These are phyloP conservation scores for Protobothrops flavoviridis DNA, from an alignment of 2,113 vertebrate genomes.

Conservation along the genomic window DNA sequence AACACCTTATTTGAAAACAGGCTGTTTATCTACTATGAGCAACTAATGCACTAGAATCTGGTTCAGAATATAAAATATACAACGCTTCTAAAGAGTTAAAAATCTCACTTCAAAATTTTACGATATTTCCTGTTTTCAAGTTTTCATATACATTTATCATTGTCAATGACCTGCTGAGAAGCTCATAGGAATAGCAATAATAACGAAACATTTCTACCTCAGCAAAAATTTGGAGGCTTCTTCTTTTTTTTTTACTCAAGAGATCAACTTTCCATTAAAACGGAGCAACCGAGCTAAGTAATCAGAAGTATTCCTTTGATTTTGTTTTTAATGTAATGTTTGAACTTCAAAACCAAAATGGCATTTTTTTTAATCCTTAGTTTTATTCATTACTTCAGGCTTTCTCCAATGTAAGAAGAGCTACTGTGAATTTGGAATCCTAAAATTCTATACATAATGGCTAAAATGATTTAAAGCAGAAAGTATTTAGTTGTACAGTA, in stretches of 20 bases:
- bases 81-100: neutral
- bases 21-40: neutral
- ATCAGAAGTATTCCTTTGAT: neutral
- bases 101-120: neutral
- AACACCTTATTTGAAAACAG: neutral
- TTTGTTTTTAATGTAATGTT: neutral
- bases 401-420: neutral
- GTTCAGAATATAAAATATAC: neutral
- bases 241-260: neutral
- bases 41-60: neutral
- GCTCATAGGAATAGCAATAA: neutral
- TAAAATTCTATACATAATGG: neutral
- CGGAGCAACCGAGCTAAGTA: neutral
- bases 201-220: neutral
- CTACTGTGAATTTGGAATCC: neutral
- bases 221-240: neutral
- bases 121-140: neutral
- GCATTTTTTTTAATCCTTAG: neutral
- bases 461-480: neutral
- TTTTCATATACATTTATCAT: constrained; percentile 4
- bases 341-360: constrained; percentile 5
- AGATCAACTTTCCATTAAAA: constrained; percentile 17
- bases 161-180: constrained; percentile 11
- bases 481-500: neutral
- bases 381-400: neutral